Base-by-base conservation (phyloP, 2,113 vertebrate species). In the Xenus cinereus region DNA sequence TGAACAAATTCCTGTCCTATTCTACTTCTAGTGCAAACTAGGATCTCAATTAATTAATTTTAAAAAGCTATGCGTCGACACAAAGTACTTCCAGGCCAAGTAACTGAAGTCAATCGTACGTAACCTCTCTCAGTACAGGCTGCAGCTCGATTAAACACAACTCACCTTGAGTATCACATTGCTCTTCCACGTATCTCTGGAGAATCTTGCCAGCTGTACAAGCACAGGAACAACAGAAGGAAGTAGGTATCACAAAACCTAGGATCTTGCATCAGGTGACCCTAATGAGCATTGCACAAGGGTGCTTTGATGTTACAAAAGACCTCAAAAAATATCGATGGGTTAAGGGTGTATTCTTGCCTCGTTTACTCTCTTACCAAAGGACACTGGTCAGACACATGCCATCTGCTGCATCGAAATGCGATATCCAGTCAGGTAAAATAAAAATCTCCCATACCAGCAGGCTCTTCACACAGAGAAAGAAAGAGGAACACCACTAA, bases 171-270 rank as follows among this genome's bases (percentile, higher is more conserved):
- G 33, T 84, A 81, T 69, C 88, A 69, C 63, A 23, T 50, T 76
- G 48, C 53, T 83, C 69, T 95, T 94, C 83, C 59, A 75, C 33
- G 3, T 74, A 94, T 90, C 91, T 89, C 8, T 60, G 82, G 17
- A 96, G 94, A 81, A 59, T 94, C 89, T 89, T 92, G 59, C 57
- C 91, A 87, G 87, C 85, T 89, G 84, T 91, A 91, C 71, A 91
- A 93, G 90, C 76, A 89, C 19, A 92, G 53, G 79, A 60, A 75
- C 57, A 93, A 95, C 84, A 96, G 84, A 97, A 87, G n/a, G 83
- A 94, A 93, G 68, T 3, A 80, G 75, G 43, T 93, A 94, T 93
- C 86, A 89, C 89, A 87, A 76, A 91, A 84, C 35, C 35, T 79
- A 71, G 57, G 74, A 45, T 87, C 51, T 43, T 68, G 51, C 86